phyloP scores from a whole-genome alignment of 2,113 vertebrate species.

The Isurus oxyrinchus region DNA sequence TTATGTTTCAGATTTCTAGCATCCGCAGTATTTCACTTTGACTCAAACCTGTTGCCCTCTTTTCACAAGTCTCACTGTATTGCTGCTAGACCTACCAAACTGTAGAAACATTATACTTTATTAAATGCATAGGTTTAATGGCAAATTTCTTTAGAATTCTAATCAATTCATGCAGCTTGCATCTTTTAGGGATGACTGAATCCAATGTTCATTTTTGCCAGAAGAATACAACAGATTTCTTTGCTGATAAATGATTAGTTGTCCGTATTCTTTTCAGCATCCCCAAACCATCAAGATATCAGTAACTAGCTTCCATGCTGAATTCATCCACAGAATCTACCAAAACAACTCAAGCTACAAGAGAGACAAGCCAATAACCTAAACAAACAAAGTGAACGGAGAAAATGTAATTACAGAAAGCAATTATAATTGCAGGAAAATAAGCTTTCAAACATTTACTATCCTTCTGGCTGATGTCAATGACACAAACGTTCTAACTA shows the following conservation, averaged over 20 bases:
- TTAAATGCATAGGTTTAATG: background rate
- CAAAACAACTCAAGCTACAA: background rate
- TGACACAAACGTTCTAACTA: background rate
- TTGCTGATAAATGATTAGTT: background rate
- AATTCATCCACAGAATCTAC: background rate
- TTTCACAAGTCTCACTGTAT: background rate
- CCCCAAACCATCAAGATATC: background rate
- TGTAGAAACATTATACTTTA: background rate
- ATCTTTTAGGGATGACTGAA: background rate
- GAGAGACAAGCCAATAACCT: background rate
- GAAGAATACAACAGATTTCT: background rate
- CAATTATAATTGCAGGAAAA: background rate
- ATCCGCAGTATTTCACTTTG: too few species aligned
- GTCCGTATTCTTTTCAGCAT: background rate
- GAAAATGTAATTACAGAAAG: background rate
- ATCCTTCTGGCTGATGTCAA: background rate
- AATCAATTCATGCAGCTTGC: background rate
- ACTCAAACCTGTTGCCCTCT: background rate
- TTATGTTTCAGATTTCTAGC: too few species aligned
- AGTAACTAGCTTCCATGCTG: background rate
- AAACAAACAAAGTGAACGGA: background rate
- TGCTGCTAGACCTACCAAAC: background rate
- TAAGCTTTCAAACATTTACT: background rate
- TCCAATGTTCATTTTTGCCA: background rate
- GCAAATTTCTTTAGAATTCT: background rate